phyloP scores from a whole-genome alignment of 1,140 invertebrate genomes.

The Musca vetustissima region DNA sequence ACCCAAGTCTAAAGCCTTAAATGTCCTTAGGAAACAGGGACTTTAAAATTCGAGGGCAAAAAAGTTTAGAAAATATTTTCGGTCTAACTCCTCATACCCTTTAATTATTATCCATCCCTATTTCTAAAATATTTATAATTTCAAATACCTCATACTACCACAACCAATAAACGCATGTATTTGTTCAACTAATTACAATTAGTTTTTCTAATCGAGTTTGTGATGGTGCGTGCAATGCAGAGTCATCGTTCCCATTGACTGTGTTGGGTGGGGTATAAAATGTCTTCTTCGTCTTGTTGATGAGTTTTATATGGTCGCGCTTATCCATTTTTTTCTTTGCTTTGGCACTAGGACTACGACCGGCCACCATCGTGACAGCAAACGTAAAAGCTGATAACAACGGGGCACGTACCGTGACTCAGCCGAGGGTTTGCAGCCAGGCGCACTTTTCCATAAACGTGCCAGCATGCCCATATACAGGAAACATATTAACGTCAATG shows the following conservation, averaged over 20 bases:
- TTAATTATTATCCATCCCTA: no score
- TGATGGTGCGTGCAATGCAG: no score
- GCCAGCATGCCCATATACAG: slow-evolving; percentile 90
- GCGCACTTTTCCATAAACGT: slow-evolving; percentile 81
- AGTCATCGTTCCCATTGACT: neutral
- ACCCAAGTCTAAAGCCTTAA: no score
- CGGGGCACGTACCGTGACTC: slow-evolving; percentile 54
- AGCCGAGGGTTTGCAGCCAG: slow-evolving; percentile 68
- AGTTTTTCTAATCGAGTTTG: neutral
- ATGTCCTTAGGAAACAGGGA: no score
- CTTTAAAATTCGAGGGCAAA: no score
- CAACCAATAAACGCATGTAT: neutral
- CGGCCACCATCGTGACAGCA: no score
- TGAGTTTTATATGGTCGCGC: neutral
- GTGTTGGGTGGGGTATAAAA: neutral
- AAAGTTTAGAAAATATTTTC: no score
- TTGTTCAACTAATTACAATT: slow-evolving; percentile 8
- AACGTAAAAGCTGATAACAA: neutral
- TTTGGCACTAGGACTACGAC: no score
- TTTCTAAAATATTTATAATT: no score
- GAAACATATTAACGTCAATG: slow-evolving; percentile 81
- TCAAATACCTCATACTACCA: no score
- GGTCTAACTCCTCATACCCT: no score
- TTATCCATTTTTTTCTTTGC: neutral
- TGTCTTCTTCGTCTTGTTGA: slow-evolving; percentile 6